Evolutionary conservation across 2,797 vertebrate genomes (phyloP), one percentile per base, ranked within the genome.

Genomic region (Monodelphis domestica): DNA sequence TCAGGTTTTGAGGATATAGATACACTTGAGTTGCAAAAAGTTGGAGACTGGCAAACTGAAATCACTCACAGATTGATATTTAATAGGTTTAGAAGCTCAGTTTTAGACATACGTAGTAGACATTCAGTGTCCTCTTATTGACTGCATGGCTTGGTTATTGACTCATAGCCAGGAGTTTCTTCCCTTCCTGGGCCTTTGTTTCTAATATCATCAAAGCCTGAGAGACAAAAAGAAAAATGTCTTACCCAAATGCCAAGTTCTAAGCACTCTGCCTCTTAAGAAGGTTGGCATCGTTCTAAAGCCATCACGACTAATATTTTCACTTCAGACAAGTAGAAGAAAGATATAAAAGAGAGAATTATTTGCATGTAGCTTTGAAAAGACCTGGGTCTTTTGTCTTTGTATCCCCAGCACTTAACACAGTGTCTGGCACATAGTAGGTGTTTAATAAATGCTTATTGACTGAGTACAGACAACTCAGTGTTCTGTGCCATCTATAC

Each of bases 211-310:
- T 70, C 15, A 91, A 88, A 92, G 3, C 30, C 53, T 30, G 26
- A 90, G 38, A 89, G 93, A 90, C 17, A 54, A 30, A 38, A 96
- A 88, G 28, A 87, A 90, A 51, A 0, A 4, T 1, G 55, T 93
- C 93, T 94, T 90, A 93, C 53, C 53, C 53, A 55, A 33, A 92
- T 5, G 28, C 45, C 38, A 90, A 45, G 21, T 54, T 87, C 96
- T 95, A 78, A 93, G 88, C 70, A 92, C 30, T 57, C 53, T 53
- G 91, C 5, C 50, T 90, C 30, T 84, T 78, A 54, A 94, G 53
- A 33, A 70, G 70, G 56, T 29, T 57, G 14, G 17, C 4, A 63
- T 51, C 78, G n/a, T 63, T 21, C 6, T 24, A 78, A 78, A 78
- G 38, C 1, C 9, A n/a, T n/a, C 12, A 78, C n/a, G 38, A 78